Evolutionary conservation across 2,113 vertebrate species (phyloP).

Genomic region (Bungarus multicinctus): DNA sequence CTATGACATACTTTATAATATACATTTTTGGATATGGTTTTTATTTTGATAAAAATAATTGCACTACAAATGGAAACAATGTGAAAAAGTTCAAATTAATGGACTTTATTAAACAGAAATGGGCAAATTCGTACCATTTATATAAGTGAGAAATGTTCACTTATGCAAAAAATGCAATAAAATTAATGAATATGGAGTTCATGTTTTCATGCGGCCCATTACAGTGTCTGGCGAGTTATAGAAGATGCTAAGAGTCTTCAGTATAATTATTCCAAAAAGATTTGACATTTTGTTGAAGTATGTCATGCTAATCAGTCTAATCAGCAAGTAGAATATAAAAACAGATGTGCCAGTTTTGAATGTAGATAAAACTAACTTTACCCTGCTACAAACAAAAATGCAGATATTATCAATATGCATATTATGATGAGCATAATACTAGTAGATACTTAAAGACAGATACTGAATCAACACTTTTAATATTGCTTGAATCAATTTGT

Average conservation of each 20-base stretch:
- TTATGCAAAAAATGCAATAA: neutral
- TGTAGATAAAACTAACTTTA: neutral
- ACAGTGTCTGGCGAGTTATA: neutral
- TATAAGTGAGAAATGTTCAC: neutral
- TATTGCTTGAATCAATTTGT: neutral
- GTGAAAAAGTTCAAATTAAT: neutral
- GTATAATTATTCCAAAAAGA: neutral
- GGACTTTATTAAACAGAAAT: neutral
- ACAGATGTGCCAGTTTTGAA: neutral
- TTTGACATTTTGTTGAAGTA: neutral
- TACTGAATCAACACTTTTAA: neutral
- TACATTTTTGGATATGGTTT: neutral
- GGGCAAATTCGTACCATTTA: neutral
- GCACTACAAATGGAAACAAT: neutral
- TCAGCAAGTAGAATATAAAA: neutral
- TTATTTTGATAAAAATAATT: neutral
- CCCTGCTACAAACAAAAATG: neutral
- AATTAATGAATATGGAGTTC: neutral
- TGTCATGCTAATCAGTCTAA: neutral
- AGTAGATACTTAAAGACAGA: neutral
- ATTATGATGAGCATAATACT: neutral
- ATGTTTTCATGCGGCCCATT: neutral
- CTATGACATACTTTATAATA: neutral
- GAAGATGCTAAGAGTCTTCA: neutral
- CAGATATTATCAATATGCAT: neutral